A percentile compares a stretch with the other conserved stretches of the same genome.
phyloP scores from a whole-genome alignment of 2,797 vertebrate species.

The Hypotaenidia philippensis region DNA sequence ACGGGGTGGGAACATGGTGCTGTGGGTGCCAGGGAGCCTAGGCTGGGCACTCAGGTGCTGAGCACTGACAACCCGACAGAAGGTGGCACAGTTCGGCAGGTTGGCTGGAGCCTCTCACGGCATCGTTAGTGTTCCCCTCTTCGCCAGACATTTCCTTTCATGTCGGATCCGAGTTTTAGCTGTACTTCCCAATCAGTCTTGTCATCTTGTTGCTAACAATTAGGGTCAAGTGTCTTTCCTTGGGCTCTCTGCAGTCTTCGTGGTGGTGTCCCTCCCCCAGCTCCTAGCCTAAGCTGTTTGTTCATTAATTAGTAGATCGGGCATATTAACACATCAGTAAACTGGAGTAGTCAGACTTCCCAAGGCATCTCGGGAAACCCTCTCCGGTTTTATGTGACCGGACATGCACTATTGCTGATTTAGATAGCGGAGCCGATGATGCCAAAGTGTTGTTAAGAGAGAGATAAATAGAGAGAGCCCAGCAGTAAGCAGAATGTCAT shows the following conservation, averaged over 20 bases:
- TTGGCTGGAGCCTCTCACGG: constrained; percentile 25
- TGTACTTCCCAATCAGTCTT: constrained; percentile 50
- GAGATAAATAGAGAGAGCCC: constrained; percentile 69
- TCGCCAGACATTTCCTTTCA: constrained; percentile 65
- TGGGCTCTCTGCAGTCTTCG: constrained; percentile 9
- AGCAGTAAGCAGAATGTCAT: constrained; percentile 73
- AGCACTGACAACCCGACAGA: constrained; percentile 9
- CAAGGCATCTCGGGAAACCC: constrained; percentile 73
- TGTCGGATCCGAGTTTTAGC: constrained; percentile 11
- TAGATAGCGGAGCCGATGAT: constrained; percentile 64
- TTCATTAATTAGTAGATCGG: constrained; percentile 76
- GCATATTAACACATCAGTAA: constrained; percentile 73
- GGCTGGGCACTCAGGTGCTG: not conserved
- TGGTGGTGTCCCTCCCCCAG: constrained; percentile 59
- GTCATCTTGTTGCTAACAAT: constrained; percentile 68
- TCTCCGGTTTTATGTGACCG: constrained; percentile 69
- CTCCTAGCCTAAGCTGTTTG: constrained; percentile 71
- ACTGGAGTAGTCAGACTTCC: constrained; percentile 67
- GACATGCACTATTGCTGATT: constrained; percentile 69
- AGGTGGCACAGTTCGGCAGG: constrained; percentile 24
- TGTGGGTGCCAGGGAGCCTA: not conserved
- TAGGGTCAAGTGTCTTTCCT: constrained; percentile 70
- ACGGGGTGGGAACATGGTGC: not conserved
- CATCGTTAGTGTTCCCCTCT: constrained; percentile 19
- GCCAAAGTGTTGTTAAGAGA: constrained; percentile 74